Evolutionary conservation across 1,140 invertebrate genomes (phyloP).

Genomic region (Chironomus tepperi): DNA sequence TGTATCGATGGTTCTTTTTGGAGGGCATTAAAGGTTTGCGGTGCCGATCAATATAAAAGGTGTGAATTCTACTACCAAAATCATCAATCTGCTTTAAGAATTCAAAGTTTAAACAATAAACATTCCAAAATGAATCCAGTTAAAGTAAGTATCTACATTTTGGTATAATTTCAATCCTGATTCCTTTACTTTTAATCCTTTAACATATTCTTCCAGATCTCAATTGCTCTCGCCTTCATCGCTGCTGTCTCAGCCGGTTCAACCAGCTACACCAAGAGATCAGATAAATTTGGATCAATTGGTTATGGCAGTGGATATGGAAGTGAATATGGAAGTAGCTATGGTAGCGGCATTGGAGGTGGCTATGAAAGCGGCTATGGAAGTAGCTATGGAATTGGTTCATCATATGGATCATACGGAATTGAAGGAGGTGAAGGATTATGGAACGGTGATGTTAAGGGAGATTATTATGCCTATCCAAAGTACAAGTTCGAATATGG

Average conservation of each 20-base stretch:
- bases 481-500: constrained; percentile 65
- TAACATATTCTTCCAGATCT: not conserved
- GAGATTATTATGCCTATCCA: constrained; percentile 43
- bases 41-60: not conserved
- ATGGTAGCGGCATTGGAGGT: not conserved
- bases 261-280: not conserved
- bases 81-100: not conserved
- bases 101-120: not conserved
- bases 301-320: too few relatives aligned
- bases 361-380: not conserved
- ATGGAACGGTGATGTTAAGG: not conserved
- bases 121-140: not conserved
- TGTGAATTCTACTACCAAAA: not conserved
- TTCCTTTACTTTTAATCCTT: not conserved
- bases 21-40: too few relatives aligned
- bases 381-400: constrained; percentile 26
- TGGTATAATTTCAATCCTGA: not conserved
- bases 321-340: not conserved
- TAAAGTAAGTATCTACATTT: not conserved
- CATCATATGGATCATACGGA: too few relatives aligned
- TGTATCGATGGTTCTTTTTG: too few relatives aligned
- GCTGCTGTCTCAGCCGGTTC: not conserved
- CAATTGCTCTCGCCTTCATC: not conserved
- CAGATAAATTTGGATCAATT: not conserved
- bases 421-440: not conserved